phyloP scores from a whole-genome alignment of 2,113 vertebrate species.

The Clarias gariepinus region DNA sequence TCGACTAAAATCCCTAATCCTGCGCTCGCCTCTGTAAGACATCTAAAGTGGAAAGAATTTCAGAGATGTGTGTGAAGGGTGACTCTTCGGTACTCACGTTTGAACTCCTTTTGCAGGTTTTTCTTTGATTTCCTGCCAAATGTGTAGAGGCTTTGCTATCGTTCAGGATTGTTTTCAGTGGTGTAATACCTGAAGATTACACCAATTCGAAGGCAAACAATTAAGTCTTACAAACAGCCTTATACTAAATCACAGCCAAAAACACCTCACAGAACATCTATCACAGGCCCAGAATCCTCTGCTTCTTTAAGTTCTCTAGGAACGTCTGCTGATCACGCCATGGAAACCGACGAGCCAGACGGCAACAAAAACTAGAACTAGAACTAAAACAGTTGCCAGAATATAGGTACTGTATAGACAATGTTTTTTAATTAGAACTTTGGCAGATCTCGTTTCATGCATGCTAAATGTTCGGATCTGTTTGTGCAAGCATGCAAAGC shows the following conservation, averaged over 20 bases:
- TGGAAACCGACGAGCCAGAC: conserved; percentile 21
- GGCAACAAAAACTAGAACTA: conserved; percentile 8
- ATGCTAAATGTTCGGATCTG: conserved; percentile 24
- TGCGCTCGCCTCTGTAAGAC: conserved; percentile 2
- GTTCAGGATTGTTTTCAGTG: conserved; percentile 40
- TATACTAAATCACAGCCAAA: not conserved
- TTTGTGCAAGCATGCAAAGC: conserved; percentile 33
- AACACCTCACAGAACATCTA: not conserved
- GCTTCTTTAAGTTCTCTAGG: conserved; percentile 4
- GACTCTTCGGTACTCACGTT: conserved; percentile 26
- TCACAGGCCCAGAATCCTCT: conserved; percentile 32
- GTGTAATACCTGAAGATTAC: conserved; percentile 58
- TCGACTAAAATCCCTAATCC: conserved; percentile 3
- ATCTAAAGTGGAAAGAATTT: conserved; percentile 12
- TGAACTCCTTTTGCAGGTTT: conserved; percentile 40
- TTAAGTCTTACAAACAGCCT: conserved; percentile 33
- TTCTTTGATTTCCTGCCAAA: conserved; percentile 61
- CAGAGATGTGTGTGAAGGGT: not conserved
- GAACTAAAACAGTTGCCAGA: too few relatives aligned
- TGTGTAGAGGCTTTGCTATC: conserved; percentile 47
- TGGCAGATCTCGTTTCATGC: conserved; percentile 19
- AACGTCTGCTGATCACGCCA: not conserved
- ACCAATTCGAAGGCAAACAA: conserved; percentile 56
- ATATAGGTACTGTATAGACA: not conserved
- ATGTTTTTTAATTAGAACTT: conserved; percentile 6